Evolutionary conservation across 2,797 vertebrate genomes (phyloP).

Genomic region (Toxotes lorentzi): DNA sequence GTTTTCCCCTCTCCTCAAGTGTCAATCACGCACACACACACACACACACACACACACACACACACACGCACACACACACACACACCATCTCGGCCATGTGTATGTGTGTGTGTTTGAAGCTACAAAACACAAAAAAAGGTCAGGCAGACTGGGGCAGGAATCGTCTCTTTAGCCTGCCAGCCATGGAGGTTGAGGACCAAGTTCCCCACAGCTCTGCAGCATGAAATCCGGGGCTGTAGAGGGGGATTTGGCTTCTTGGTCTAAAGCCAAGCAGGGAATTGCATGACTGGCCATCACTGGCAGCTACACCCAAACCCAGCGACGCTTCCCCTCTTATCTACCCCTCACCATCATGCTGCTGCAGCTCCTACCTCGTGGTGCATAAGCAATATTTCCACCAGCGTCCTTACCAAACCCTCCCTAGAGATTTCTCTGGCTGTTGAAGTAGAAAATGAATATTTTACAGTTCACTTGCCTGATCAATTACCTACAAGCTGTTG

Average conservation of each 20-base stretch:
- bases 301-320: conserved; percentile 61
- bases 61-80: conserved; percentile 2
- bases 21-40: conserved; percentile 24
- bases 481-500: conserved; percentile 99
- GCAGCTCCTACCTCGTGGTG: conserved; percentile 90
- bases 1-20: conserved; percentile 44
- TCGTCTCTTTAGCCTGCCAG: conserved; percentile 63
- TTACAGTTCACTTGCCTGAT: conserved; percentile 99
- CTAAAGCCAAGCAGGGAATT: conserved; percentile 77
- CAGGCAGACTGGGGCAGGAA: conserved; percentile 47
- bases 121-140: conserved; percentile 60
- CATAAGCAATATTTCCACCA: conserved; percentile 97
- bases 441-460: conserved; percentile 99
- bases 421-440: conserved; percentile 98
- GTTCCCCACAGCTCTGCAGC: conserved; percentile 61
- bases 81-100: background rate
- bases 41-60: conserved; percentile 19
- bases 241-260: conserved; percentile 73
- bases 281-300: conserved; percentile 80
- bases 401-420: conserved; percentile 90
- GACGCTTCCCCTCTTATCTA: conserved; percentile 73
- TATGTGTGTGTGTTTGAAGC: conserved; percentile 45
- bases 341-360: conserved; percentile 84
- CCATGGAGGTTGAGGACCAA: conserved; percentile 61
- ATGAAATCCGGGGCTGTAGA: conserved; percentile 75